phyloP scores from a whole-genome alignment of 2,113 vertebrate genomes.

The Takifugu flavidus region DNA sequence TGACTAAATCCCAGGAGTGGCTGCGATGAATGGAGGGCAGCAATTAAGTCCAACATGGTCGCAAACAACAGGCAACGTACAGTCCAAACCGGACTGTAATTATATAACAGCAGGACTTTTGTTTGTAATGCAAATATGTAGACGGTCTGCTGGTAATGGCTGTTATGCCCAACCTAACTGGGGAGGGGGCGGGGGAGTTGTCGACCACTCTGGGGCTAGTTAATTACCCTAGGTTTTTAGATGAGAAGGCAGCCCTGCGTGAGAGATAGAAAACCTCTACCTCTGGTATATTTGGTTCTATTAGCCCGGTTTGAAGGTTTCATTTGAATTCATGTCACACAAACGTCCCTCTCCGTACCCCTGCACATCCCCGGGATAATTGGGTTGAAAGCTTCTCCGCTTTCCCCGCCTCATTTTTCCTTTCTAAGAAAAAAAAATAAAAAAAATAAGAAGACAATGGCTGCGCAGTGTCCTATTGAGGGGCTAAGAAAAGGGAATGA shows the following conservation, averaged over 20 bases:
- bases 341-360: conserved; percentile 57
- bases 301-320: conserved; percentile 55
- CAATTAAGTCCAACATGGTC: conserved; percentile 58
- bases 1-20: conserved; percentile 58
- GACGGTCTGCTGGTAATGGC: conserved; percentile 18
- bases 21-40: conserved; percentile 52
- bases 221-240: conserved; percentile 61
- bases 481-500: conserved; percentile 49
- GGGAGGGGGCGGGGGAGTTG: conserved; percentile 5
- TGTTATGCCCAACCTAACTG: conserved; percentile 25
- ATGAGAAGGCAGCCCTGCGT: conserved; percentile 50
- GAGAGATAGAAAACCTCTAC: conserved; percentile 32
- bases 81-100: conserved; percentile 45
- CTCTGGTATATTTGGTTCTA: conserved; percentile 43
- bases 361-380: conserved; percentile 67
- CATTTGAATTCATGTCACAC: conserved; percentile 74
- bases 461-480: conserved; percentile 44
- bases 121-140: conserved; percentile 64
- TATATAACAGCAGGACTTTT: conserved; percentile 46
- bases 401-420: conserved; percentile 28
- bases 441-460: conserved; percentile 44
- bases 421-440: conserved; percentile 69
- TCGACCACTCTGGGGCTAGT: conserved; percentile 31
- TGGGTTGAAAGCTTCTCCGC: conserved; percentile 68
- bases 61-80: conserved; percentile 51